Percentiles rank a stretch among this genome's conserved stretches.
Conservation (phyloP, 1,140 invertebrate genomes). For the Pseudachorutes palmiensis region DNA sequence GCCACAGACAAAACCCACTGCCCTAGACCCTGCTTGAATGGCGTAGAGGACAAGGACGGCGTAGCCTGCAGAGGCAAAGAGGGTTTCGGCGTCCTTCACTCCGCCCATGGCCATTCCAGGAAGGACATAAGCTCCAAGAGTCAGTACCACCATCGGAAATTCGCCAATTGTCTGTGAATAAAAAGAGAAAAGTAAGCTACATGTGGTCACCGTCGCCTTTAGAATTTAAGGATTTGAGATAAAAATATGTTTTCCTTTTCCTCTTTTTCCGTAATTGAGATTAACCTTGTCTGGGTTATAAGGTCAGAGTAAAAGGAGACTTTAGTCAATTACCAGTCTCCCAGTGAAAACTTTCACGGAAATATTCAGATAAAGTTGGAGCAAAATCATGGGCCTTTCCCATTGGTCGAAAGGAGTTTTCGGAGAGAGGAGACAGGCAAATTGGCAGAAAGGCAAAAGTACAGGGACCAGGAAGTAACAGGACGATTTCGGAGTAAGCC, state of each 20-base stretch:
- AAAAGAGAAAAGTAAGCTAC: too few species aligned
- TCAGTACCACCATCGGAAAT: neutral
- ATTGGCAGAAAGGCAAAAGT: too few species aligned
- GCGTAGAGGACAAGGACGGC: slow-evolving; percentile 68
- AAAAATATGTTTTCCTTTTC: neutral
- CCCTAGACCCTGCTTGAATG: slow-evolving; percentile 60
- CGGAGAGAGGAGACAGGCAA: too few species aligned
- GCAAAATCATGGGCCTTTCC: too few species aligned
- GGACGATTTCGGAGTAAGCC: too few species aligned
- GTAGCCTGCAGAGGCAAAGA: slow-evolving; percentile 49
- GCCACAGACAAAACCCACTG: slow-evolving; percentile 56
- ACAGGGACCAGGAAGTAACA: too few species aligned
- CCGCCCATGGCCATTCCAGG: slow-evolving; percentile 15
- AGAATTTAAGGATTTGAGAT: neutral
- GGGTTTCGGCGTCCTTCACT: neutral
- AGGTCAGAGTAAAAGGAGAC: neutral
- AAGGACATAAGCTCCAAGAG: neutral
- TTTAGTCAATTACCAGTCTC: neutral
- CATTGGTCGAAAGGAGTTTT: too few species aligned
- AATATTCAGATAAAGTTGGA: too few species aligned
- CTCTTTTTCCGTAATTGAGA: neutral
- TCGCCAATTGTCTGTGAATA: slow-evolving; percentile 7
- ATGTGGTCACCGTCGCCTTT: too few species aligned
- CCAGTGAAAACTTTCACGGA: too few species aligned
- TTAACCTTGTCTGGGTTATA: neutral